These are phyloP conservation scores for Nannobrachium achirus DNA, from an alignment of 2,113 vertebrate genomes.

Conservation along the genomic window DNA sequence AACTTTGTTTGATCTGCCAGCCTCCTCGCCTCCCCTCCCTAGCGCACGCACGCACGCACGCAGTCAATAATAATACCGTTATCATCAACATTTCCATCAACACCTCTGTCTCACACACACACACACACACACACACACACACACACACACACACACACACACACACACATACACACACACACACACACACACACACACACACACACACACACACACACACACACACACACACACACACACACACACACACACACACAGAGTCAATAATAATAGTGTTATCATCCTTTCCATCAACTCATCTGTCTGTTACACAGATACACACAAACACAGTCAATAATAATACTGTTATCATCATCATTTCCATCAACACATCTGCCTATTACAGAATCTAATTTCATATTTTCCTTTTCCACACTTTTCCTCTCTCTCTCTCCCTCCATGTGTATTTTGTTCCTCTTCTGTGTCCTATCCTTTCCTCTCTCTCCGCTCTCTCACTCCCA, in stretches of 20 bases:
- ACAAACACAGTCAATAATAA: not conserved
- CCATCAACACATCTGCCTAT: not conserved
- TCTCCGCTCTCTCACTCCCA: not conserved
- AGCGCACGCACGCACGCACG: not conserved
- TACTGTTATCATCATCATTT: not conserved
- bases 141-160: constrained; percentile 1
- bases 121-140: not conserved
- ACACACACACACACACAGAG: too few species aligned
- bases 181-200: not conserved
- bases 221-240: too few species aligned
- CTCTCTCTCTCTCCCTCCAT: not conserved
- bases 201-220: constrained; percentile 6
- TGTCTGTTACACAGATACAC: not conserved
- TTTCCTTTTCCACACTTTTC: not conserved
- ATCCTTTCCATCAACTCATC: too few species aligned
- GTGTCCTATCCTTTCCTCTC: not conserved
- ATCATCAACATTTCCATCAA: not conserved
- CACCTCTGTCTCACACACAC: not conserved
- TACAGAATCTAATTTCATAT: not conserved
- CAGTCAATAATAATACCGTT: not conserved
- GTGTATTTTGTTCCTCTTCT: constrained; percentile 38
- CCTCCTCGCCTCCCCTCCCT: not conserved
- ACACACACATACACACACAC: constrained; percentile 10
- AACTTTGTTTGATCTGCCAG: not conserved
- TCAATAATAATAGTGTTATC: too few species aligned